These are phyloP conservation scores for Ascaphus truei DNA, from an alignment of 2,113 vertebrate species.

Conservation along the genomic window DNA sequence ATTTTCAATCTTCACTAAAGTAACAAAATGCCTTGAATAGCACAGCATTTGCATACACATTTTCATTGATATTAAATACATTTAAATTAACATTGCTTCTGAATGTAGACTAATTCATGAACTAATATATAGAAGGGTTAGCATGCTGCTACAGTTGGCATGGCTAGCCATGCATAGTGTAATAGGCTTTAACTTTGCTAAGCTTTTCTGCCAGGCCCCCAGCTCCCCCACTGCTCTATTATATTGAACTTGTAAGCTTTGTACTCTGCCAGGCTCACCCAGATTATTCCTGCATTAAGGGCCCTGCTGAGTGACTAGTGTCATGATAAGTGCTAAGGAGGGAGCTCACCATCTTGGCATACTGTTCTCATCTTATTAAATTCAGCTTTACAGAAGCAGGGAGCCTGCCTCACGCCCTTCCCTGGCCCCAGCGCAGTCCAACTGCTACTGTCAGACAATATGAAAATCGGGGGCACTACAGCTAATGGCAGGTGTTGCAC, in stretches of 20 bases:
- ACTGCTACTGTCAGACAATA: constrained; percentile 87
- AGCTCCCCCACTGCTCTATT: constrained; percentile 83
- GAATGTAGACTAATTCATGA: constrained; percentile 51
- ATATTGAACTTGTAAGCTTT: constrained; percentile 93
- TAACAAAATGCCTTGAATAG: constrained; percentile 36
- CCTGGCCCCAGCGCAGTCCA: constrained; percentile 76
- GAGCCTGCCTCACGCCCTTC: constrained; percentile 71
- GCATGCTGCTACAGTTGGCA: constrained; percentile 74
- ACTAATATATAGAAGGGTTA: constrained; percentile 47
- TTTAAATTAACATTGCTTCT: constrained; percentile 54
- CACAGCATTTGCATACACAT: constrained; percentile 57
- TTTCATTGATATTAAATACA: constrained; percentile 55
- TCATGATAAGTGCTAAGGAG: constrained; percentile 80
- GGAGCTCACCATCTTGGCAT: constrained; percentile 83
- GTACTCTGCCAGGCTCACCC: constrained; percentile 83
- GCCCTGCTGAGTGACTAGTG: constrained; percentile 89
- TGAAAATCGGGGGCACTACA: constrained; percentile 77
- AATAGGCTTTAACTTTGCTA: constrained; percentile 98
- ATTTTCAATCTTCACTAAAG: neutral
- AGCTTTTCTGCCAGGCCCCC: constrained; percentile 92
- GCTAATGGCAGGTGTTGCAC: constrained; percentile 79
- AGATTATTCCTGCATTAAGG: constrained; percentile 88
- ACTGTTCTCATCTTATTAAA: constrained; percentile 94
- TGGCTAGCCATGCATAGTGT: constrained; percentile 78
- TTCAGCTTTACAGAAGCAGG: constrained; percentile 82